Evolutionary conservation across 2,113 vertebrate genomes (phyloP).

Genomic region (Trinectes maculatus): DNA sequence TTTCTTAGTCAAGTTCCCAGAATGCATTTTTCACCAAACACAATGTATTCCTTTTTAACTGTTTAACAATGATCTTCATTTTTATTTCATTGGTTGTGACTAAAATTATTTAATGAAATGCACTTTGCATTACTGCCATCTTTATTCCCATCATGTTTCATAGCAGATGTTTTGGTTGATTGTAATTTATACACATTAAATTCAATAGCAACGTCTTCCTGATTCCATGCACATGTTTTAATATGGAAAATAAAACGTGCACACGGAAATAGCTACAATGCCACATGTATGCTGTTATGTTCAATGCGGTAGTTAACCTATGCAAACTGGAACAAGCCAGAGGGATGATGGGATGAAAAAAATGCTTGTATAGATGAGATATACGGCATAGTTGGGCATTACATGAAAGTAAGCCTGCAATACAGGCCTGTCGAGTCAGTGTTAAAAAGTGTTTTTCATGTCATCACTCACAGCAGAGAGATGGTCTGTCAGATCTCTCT

Average conservation of each 20-base stretch:
- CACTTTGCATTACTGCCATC: neutral
- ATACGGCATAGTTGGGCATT: conserved; percentile 52
- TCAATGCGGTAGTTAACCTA: conserved; percentile 26
- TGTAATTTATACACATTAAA: conserved; percentile 4
- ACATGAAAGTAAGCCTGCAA: conserved; percentile 61
- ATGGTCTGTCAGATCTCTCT: conserved; percentile 55
- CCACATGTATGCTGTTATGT: neutral
- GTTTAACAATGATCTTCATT: neutral
- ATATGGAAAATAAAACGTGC: neutral
- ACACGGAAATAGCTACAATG: neutral
- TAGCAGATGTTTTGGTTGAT: neutral
- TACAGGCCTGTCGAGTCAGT: conserved; percentile 40
- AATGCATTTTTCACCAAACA: neutral
- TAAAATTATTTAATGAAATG: conserved; percentile 12
- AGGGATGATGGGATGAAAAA: conserved; percentile 48
- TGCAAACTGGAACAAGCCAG: conserved; percentile 42
- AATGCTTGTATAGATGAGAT: conserved; percentile 58
- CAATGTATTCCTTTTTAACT: neutral
- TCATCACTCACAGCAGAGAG: conserved; percentile 50
- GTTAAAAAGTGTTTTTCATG: conserved; percentile 54
- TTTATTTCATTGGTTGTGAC: neutral
- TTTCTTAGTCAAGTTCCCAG: neutral
- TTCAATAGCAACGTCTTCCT: neutral
- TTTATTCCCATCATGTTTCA: conserved; percentile 3
- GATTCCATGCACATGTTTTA: neutral